These are phyloP conservation scores for Hippocampus mohnikei DNA, from an alignment of 2,113 vertebrate genomes.

Conservation along the genomic window DNA sequence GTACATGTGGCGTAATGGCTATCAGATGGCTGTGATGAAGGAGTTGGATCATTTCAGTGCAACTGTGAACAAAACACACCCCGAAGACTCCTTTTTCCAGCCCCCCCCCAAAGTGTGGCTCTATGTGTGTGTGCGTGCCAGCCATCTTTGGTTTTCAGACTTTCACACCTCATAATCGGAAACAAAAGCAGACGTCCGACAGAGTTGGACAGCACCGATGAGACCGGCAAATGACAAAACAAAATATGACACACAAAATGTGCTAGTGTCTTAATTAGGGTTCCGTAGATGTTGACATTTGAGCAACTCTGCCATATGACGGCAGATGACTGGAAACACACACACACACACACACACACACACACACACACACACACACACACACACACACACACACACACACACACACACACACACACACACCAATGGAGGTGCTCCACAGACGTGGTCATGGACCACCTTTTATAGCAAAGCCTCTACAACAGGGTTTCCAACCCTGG, in stretches of 20 bases:
- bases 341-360: too few species aligned
- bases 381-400: too few species aligned
- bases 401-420: too few species aligned
- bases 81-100: not conserved
- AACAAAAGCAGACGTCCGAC: constrained; percentile 66
- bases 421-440: too few species aligned
- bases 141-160: constrained; percentile 52
- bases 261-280: not conserved
- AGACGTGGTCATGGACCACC: too few species aligned
- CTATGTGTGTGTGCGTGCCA: constrained; percentile 20
- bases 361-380: too few species aligned
- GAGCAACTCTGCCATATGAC: too few species aligned
- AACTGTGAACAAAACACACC: constrained; percentile 33
- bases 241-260: not conserved
- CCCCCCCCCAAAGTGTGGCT: not conserved
- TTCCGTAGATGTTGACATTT: too few species aligned
- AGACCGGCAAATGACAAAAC: constrained; percentile 29
- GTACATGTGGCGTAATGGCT: constrained; percentile 48
- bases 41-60: constrained; percentile 39
- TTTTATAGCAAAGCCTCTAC: too few species aligned
- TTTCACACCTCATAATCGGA: constrained; percentile 72
- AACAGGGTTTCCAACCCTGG: too few species aligned
- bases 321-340: too few species aligned
- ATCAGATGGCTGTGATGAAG: constrained; percentile 51
- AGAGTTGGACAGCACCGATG: constrained; percentile 44